Evolutionary conservation across 37 sponge, comb jelly and placozoan species (phyloP), one percentile per base, ranked within the genome.

Genomic region (Mnemiopsis leidyi): DNA sequence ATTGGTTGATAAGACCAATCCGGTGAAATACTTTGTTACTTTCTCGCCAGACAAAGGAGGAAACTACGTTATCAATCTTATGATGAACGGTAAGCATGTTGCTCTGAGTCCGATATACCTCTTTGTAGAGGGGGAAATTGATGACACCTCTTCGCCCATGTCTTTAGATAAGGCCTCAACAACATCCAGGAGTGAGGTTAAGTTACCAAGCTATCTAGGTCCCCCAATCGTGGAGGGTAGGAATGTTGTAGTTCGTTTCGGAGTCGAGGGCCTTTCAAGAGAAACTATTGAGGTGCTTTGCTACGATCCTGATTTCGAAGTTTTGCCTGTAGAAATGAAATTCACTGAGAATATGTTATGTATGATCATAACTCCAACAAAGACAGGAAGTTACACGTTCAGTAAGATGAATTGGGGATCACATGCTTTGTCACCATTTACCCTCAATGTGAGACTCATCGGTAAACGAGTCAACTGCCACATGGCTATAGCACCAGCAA

Each of bases 321-420:
- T 13, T 48, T 13, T 18, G 61, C 79, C 35, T 34, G 26, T 77
- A 5, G 79, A 77, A 33, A 32, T 77, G 35, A 26, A 33, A 32
- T 16, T 32, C 21, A 32, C 79, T 3, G 35, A 77, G 5, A 36
- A 77, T 34, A 31, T 9, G 32, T 21, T 77, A 5, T 0, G 18
- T 32, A 21, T 77, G 23, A 37, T 38, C 1, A 85, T 85, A 23
- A 40, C n/a, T 39, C 90, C 90, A 26, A 85, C 38, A 61, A 85
- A 85, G 35, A 18, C 90, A 32, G 90, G 90, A 0, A 13, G 48
- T 3, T 85, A 85, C 90, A 85, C 90, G 1, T 85, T 85, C 61
- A 85, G 36, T 5, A 38, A 13, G 61, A 40, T 85, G 26, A 3
- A 40, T 0, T 85, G 90, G 90, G 90, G 90, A 7, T 40, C 40